Evolutionary conservation across 35 echinoderm and acorn worm species (phyloP).

Genomic region (Ptychodera flava): DNA sequence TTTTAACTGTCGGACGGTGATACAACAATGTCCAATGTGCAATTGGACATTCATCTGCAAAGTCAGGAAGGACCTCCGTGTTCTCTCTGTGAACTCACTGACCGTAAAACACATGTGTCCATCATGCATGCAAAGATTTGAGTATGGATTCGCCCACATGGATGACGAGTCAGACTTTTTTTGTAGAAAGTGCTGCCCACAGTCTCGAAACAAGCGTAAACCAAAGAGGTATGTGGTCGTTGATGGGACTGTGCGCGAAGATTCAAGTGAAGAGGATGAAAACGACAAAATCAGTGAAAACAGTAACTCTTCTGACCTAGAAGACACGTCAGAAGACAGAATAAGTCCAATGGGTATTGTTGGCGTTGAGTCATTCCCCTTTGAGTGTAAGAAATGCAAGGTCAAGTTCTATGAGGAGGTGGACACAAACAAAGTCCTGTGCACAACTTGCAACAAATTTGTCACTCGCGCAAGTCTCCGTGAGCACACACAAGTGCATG

Average conservation of each 20-base stretch:
- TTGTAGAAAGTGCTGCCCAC: no score
- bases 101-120: not conserved
- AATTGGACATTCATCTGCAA: not conserved
- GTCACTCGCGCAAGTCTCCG: not conserved
- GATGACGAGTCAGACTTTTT: no score
- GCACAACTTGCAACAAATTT: not conserved
- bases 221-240: not conserved
- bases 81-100: no score
- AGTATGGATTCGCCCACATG: not conserved
- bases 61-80: not conserved
- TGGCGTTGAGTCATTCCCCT: not conserved
- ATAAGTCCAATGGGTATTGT: no score
- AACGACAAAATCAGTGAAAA: no score
- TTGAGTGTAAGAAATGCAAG: not conserved
- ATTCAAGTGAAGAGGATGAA: not conserved
- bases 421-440: not conserved
- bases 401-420: not conserved
- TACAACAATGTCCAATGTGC: not conserved
- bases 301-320: no score
- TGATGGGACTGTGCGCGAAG: not conserved
- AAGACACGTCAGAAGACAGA: no score
- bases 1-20: not conserved
- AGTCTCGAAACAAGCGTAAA: no score
- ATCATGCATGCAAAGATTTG: not conserved
- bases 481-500: no score